These are phyloP conservation scores for Monomorium pharaonis DNA, from an alignment of 1,140 invertebrate species.

Conservation along the genomic window DNA sequence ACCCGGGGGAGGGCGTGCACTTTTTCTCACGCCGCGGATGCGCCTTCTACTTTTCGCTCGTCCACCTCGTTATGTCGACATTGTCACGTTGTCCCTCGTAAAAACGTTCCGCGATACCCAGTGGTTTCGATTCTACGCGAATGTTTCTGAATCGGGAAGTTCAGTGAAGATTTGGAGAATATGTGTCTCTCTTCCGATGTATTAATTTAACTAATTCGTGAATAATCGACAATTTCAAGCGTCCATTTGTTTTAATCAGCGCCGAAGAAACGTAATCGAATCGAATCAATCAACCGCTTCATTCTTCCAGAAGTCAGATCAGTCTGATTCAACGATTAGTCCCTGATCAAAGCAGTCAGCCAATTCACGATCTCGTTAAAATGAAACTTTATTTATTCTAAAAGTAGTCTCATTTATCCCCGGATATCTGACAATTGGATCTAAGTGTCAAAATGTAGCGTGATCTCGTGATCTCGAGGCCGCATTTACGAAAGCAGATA, in stretches of 20 bases:
- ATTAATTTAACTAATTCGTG: neutral
- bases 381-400: neutral
- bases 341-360: neutral
- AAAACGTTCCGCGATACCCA: neutral
- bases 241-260: neutral
- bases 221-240: neutral
- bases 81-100: neutral
- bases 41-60: too few species aligned
- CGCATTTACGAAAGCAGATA: neutral
- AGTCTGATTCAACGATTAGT: neutral
- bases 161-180: neutral
- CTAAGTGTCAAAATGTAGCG: neutral
- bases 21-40: neutral
- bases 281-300: neutral
- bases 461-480: neutral
- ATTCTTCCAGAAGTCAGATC: neutral
- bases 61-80: neutral
- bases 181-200: neutral
- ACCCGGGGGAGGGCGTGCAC: neutral
- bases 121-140: too few species aligned
- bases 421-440: neutral
- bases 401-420: neutral
- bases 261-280: neutral
- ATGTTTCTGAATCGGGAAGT: neutral
- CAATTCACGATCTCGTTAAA: neutral